Conservation (phyloP, 2,113 vertebrate genomes). For the Puntigrus tetrazona region DNA sequence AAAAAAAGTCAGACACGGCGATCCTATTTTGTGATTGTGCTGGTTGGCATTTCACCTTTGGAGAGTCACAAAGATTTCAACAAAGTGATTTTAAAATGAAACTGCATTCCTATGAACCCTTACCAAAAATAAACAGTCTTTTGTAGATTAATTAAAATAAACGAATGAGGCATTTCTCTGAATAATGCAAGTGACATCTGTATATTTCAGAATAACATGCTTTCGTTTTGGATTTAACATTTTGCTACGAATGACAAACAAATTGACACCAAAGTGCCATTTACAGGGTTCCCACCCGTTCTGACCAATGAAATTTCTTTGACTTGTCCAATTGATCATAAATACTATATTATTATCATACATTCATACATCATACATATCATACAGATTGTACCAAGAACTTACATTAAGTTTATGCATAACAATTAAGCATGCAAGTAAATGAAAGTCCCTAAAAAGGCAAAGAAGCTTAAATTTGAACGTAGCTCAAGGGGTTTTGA, state of each 20-base stretch:
- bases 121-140: neutral
- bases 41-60: neutral
- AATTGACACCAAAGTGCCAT: neutral
- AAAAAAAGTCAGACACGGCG: neutral
- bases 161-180: neutral
- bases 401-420: neutral
- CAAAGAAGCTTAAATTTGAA: neutral
- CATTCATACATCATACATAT: too few species aligned
- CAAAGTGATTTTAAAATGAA: neutral
- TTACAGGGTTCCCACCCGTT: constrained; percentile 8
- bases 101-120: too few species aligned
- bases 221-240: neutral
- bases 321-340: neutral
- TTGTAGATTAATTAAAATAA: neutral
- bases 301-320: neutral
- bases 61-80: neutral
- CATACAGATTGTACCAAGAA: neutral
- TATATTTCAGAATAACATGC: neutral
- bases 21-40: neutral
- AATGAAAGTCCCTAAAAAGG: neutral
- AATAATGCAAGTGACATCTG: neutral
- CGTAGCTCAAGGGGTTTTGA: neutral
- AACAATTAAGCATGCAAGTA: neutral
- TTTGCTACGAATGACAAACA: neutral
- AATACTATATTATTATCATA: neutral